Conservation (phyloP, 2,888 invertebrate genomes). For the Zele albiditarsus region DNA sequence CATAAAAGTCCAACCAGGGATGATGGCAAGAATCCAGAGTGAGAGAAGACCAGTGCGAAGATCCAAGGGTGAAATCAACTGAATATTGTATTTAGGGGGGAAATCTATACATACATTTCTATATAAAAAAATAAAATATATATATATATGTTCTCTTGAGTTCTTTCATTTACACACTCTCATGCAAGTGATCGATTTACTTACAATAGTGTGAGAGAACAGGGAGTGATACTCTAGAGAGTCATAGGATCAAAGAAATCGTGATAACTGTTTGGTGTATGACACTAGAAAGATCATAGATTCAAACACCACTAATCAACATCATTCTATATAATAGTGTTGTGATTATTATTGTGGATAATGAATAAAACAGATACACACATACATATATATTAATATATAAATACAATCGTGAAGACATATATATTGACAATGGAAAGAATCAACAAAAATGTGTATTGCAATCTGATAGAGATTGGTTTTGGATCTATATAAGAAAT, state of each 20-base stretch:
- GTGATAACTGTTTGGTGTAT: constrained; percentile 28
- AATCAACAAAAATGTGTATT: constrained; percentile 10
- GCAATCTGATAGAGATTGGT: constrained; percentile 13
- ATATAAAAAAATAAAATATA: constrained; percentile 8
- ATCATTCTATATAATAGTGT: background rate
- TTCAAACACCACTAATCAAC: constrained; percentile 23
- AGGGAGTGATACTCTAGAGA: constrained; percentile 44
- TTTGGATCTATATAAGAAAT: constrained; percentile 22
- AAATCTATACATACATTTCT: background rate
- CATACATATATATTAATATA: background rate
- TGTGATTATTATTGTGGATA: constrained; percentile 32
- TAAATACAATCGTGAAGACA: too few species aligned
- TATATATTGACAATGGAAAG: background rate
- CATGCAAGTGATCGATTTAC: constrained; percentile 57
- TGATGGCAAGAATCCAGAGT: constrained; percentile 67
- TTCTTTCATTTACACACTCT: constrained; percentile 61
- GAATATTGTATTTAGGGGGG: constrained; percentile 25
- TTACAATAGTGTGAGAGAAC: constrained; percentile 31
- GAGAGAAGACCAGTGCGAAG: constrained; percentile 68
- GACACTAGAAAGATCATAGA: constrained; percentile 33
- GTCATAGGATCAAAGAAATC: constrained; percentile 48
- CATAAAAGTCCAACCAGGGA: constrained; percentile 69
- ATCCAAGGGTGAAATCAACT: constrained; percentile 33
- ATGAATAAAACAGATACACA: constrained; percentile 38
- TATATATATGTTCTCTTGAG: constrained; percentile 44